These are phyloP conservation scores for Monodelphis domestica DNA, from an alignment of 2,797 vertebrate genomes.

Conservation along the genomic window DNA sequence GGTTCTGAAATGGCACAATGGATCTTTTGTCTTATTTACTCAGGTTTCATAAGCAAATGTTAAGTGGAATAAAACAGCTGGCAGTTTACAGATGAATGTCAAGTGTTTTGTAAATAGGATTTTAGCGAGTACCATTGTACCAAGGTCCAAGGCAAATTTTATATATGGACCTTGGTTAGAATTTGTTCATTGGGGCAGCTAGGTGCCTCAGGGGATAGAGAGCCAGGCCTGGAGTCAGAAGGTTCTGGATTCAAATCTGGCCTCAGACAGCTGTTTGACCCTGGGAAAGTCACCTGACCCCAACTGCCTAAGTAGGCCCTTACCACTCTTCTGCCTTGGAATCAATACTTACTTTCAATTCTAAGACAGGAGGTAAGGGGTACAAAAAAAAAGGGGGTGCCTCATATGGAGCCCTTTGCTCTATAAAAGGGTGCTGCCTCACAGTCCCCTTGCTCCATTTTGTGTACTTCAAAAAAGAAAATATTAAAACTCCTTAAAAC, in stretches of 20 bases:
- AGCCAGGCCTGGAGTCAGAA: too few relatives aligned
- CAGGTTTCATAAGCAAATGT: constrained; percentile 18
- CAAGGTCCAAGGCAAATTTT: not conserved
- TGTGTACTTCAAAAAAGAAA: not conserved
- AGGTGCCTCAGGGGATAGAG: too few relatives aligned
- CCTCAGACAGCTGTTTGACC: too few relatives aligned
- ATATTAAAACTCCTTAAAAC: not conserved
- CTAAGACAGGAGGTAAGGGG: too few relatives aligned
- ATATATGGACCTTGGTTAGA: not conserved
- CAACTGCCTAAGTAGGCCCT: too few relatives aligned
- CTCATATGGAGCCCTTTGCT: not conserved
- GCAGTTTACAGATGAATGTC: not conserved
- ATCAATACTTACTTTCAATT: too few relatives aligned
- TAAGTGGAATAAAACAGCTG: not conserved
- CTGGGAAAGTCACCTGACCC: too few relatives aligned
- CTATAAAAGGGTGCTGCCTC: not conserved
- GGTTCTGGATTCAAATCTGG: not conserved
- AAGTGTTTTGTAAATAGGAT: not conserved
- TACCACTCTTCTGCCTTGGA: too few relatives aligned
- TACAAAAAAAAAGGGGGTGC: too few relatives aligned
- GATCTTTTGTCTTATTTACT: constrained; percentile 8
- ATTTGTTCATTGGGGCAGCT: not conserved
- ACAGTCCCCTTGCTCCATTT: not conserved
- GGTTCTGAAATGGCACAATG: not conserved
- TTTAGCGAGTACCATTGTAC: not conserved